Percentiles rank a stretch among this genome's conserved stretches.
Evolutionary conservation across 2,797 vertebrate species (phyloP).

Genomic region (Paramormyrops hopkinsi): DNA sequence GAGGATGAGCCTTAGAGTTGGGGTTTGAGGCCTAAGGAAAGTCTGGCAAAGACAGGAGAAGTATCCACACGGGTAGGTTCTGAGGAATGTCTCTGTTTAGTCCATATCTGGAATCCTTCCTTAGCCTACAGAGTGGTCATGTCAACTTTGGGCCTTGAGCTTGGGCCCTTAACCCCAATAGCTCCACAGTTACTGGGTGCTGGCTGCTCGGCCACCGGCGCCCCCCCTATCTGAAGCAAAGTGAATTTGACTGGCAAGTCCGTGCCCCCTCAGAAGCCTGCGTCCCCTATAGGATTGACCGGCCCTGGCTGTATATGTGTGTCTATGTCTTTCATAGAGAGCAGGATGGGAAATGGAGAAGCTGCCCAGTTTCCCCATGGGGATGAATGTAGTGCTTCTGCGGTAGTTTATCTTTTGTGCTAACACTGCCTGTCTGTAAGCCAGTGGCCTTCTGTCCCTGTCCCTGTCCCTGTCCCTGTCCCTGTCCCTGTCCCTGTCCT

Average conservation of each 20-base stretch:
- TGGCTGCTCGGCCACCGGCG: neutral
- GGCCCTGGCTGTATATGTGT: neutral
- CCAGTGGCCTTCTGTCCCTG: neutral
- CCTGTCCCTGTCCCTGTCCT: neutral
- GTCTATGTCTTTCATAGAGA: neutral
- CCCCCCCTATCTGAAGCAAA: neutral
- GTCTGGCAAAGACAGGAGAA: neutral
- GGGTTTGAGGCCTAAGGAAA: neutral
- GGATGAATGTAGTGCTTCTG: neutral
- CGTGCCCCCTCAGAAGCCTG: neutral
- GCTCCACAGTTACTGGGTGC: neutral
- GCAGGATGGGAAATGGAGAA: neutral
- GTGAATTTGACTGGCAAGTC: neutral
- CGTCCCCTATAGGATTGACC: neutral
- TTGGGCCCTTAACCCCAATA: neutral
- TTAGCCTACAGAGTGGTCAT: neutral
- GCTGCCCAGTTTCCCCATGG: neutral
- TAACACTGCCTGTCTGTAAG: neutral
- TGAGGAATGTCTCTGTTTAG: neutral
- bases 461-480: neutral
- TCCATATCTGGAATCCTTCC: neutral
- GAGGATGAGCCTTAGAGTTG: slow-evolving; percentile 30
- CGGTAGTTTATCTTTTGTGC: neutral
- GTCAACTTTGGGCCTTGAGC: neutral
- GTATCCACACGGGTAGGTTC: neutral